Conservation (phyloP, 2,113 vertebrate species). For the Pituophis catenifer region DNA sequence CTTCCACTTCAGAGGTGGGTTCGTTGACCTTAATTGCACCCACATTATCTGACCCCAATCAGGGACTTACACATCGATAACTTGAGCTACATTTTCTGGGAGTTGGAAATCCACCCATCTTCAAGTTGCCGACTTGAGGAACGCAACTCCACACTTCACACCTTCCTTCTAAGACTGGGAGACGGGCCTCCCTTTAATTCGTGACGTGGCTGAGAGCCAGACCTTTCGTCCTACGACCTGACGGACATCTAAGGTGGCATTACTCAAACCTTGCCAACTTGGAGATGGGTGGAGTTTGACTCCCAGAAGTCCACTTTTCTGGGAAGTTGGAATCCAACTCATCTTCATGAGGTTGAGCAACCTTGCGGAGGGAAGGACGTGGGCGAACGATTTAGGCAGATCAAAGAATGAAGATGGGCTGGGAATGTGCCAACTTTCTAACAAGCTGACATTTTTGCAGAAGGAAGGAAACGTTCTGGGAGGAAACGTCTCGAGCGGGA, state of each 20-base stretch:
- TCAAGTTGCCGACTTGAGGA: background rate
- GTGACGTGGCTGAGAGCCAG: background rate
- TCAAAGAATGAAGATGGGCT: no score
- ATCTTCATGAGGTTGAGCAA: no score
- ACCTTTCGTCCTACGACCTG: background rate
- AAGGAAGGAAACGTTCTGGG: background rate
- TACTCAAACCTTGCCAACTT: background rate
- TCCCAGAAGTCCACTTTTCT: no score
- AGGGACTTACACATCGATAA: no score
- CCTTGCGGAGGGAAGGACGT: no score
- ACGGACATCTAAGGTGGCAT: fast-evolving
- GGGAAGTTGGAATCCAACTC: no score
- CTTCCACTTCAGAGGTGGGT: no score
- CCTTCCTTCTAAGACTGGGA: no score
- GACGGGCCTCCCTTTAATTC: no score
- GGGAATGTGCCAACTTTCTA: no score
- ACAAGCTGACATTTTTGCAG: no score
- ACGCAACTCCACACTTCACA: background rate
- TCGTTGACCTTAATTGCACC: background rate
- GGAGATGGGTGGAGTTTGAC: no score
- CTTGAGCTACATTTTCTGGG: background rate
- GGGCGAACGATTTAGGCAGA: background rate
- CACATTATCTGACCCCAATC: background rate
- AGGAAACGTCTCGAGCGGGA: background rate
- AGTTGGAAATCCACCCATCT: background rate